phyloP scores from a whole-genome alignment of 2,888 invertebrate species.

The Mechanitis mazaeus region DNA sequence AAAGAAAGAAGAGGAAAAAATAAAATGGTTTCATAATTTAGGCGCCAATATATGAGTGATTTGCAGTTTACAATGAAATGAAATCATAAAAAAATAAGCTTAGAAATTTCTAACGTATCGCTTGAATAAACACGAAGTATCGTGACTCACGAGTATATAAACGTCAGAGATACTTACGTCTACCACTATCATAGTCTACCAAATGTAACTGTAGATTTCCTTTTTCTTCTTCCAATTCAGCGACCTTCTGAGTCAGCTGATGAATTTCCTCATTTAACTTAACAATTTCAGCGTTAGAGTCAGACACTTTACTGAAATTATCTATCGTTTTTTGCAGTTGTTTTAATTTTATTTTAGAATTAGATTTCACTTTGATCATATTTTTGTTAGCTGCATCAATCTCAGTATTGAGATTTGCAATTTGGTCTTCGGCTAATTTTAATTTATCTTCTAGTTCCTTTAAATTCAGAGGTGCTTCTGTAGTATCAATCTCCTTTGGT shows the following conservation, averaged over 20 bases:
- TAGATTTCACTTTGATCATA: constrained; percentile 85
- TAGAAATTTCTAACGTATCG: too few species aligned
- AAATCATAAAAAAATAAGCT: too few species aligned
- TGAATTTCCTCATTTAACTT: constrained; percentile 79
- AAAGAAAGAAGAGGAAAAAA: too few species aligned
- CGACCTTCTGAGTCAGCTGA: constrained; percentile 83
- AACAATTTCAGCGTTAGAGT: constrained; percentile 81
- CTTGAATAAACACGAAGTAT: too few species aligned
- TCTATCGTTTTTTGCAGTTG: constrained; percentile 85
- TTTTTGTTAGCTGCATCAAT: constrained; percentile 85
- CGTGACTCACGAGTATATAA: too few species aligned
- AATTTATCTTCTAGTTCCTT: constrained; percentile 62
- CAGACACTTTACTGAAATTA: constrained; percentile 80
- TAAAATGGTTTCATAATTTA: too few species aligned
- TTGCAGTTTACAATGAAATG: too few species aligned
- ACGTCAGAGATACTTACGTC: constrained; percentile 65
- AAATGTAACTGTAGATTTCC: constrained; percentile 91
- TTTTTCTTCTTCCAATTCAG: constrained; percentile 93
- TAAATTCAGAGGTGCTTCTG: constrained; percentile 28
- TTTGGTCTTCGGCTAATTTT: constrained; percentile 60
- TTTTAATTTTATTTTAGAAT: constrained; percentile 83
- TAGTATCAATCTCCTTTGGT: constrained; percentile 15
- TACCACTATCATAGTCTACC: constrained; percentile 85
- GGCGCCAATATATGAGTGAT: too few species aligned
- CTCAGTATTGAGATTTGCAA: constrained; percentile 79